phyloP scores from a whole-genome alignment of 2,113 vertebrate genomes.

The Ammospiza caudacuta region DNA sequence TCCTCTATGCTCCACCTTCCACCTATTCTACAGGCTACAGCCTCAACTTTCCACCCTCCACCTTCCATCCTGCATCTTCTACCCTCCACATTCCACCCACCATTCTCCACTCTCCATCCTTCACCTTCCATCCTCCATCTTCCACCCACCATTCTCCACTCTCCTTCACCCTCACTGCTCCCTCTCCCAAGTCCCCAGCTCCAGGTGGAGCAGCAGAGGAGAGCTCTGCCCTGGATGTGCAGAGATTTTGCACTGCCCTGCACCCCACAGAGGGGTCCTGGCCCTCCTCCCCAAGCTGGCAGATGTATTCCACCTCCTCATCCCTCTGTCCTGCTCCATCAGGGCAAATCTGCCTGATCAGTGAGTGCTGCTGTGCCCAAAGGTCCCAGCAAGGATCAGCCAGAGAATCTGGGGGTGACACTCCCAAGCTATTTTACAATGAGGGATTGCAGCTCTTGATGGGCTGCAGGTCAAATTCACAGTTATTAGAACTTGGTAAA shows the following conservation, averaged over 20 bases:
- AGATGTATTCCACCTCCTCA: not conserved
- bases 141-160: not conserved
- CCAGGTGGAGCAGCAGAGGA: not conserved
- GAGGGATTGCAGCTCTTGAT: not conserved
- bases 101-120: not conserved
- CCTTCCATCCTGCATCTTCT: not conserved
- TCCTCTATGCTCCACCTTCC: not conserved
- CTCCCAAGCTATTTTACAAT: not conserved
- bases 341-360: not conserved
- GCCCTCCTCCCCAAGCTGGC: not conserved
- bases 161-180: not conserved
- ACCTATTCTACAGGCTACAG: not conserved
- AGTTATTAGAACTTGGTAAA: slow-evolving; percentile 58
- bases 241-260: not conserved
- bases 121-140: not conserved
- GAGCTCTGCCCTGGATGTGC: not conserved
- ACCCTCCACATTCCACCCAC: not conserved
- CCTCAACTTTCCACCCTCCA: not conserved
- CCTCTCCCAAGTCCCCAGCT: not conserved
- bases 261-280: not conserved
- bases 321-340: not conserved
- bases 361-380: not conserved
- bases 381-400: not conserved
- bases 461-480: slow-evolving; percentile 30
- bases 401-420: not conserved